phyloP scores from a whole-genome alignment of 37 sponge, comb jelly and placozoan genomes.

The Corticium candelabrum region DNA sequence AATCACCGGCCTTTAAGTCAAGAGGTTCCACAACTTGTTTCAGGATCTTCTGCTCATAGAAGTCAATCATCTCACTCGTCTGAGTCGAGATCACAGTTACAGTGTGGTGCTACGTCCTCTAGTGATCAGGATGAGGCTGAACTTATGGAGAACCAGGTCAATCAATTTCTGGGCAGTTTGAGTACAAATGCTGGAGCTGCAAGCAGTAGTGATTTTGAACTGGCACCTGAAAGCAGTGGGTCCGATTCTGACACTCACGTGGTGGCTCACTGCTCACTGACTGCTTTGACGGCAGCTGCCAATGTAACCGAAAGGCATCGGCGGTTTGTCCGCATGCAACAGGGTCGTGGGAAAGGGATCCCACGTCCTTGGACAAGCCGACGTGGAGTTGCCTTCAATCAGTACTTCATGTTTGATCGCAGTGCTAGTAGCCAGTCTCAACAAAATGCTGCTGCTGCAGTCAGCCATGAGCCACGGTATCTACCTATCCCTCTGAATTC shows the following conservation, averaged over 20 bases:
- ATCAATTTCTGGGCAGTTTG: not conserved
- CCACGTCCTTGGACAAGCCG: not conserved
- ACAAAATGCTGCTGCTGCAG: not conserved
- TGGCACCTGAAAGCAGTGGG: not conserved
- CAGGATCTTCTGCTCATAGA: not conserved
- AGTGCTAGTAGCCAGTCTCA: not conserved
- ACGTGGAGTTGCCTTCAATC: not conserved
- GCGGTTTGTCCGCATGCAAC: not conserved
- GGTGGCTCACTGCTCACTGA: not conserved
- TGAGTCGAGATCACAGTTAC: not conserved
- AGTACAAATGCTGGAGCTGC: not conserved
- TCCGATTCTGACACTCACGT: not conserved
- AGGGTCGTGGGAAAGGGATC: not conserved
- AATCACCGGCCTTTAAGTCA: not conserved
- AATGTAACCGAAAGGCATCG: no score
- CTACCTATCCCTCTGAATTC: not conserved
- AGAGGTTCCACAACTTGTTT: not conserved
- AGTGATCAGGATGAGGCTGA: not conserved
- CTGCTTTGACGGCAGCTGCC: not conserved
- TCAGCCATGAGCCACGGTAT: not conserved
- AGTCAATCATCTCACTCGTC: not conserved
- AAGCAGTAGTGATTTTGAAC: not conserved
- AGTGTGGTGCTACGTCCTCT: no score
- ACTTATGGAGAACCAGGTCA: not conserved
- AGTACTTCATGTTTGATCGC: no score